Conservation (phyloP, 2,888 invertebrate genomes). For the Sipha maydis region DNA sequence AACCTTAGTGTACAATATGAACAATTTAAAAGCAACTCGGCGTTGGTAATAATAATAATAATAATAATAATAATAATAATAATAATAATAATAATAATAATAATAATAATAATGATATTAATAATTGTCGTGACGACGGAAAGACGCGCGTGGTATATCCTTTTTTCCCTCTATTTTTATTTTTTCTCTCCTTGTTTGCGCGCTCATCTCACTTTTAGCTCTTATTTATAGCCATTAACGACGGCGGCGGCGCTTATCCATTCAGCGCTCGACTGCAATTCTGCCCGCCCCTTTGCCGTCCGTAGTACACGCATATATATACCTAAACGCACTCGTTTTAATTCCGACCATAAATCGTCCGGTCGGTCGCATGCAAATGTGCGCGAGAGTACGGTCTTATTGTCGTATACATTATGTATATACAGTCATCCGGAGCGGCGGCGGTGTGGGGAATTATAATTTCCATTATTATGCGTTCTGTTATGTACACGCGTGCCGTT, state of each 20-base stretch:
- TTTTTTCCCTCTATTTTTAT: not conserved
- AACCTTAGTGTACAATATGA: not conserved
- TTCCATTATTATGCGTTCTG: slow-evolving; percentile 25
- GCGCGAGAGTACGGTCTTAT: not conserved
- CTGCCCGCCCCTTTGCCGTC: not conserved
- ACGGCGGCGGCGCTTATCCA: slow-evolving; percentile 26
- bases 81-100: not conserved
- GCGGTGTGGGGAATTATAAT: slow-evolving; percentile 2
- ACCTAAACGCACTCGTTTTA: not conserved
- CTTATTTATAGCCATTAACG: slow-evolving; percentile 37
- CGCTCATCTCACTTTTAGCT: not conserved
- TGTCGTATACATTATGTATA: not conserved
- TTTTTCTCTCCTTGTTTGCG: not conserved
- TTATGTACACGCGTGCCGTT: not conserved
- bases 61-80: not conserved
- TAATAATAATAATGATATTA: slow-evolving; percentile 1
- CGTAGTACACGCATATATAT: not conserved
- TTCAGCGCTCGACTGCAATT: slow-evolving; percentile 22
- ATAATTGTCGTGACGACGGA: not conserved
- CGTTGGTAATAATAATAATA: not conserved
- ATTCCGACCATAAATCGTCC: slow-evolving; percentile 36
- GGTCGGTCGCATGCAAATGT: slow-evolving; percentile 34
- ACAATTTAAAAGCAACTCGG: not conserved
- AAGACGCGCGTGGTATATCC: not conserved
- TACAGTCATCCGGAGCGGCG: not conserved